Base-by-base conservation (phyloP, 2,888 invertebrate species). In the Cheilosia variabilis region DNA sequence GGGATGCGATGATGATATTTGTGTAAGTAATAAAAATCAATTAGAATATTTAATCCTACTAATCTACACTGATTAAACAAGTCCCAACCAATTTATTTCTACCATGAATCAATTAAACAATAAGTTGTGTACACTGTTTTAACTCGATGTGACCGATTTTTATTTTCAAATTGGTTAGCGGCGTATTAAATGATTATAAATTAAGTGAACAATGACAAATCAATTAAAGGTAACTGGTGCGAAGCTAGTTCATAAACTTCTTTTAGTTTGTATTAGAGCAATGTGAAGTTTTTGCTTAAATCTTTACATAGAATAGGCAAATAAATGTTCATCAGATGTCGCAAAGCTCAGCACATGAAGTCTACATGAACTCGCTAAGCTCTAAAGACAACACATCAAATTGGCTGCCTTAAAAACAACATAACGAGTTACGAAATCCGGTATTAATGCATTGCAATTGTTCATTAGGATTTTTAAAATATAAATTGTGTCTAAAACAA, bases 1-100 rank as follows among this genome's bases (percentile, higher is more conserved):
- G 99, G 99, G 98, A 98, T 91, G 98, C 98, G n/a, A 96, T 97
- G 93, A 94, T 98, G 89, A 97, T 99, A 86, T 98, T 99, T 93
- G 98, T 98, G 96, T 98, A 93, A 95, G 97, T 94, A 76, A 24
- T 53, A n/a, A 37, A 55, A 45, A 15, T 5, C 17, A 52, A 15
- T 72, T 41, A 41, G 37, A 19, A 7, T 6, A 22, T n/a, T 27
- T 24, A 22, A 50, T 24, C 1, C 15, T 15, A 13, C 15, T 24
- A 15, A 47, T 47, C 9, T 9, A 0, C 5, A 17, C 9, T 47
- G 9, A 47, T 19, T 47, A 47, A 47, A 17, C 47, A 63, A 47
- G 9, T 5, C n/a, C 4, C n/a, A 47, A 34, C 27, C 10, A 45
- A 37, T 27, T 31, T 10, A 2, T 47, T 47, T 63, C 10, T n/a